These are phyloP conservation scores for Beris morrisii DNA, from an alignment of 2,888 invertebrate species.

Conservation along the genomic window DNA sequence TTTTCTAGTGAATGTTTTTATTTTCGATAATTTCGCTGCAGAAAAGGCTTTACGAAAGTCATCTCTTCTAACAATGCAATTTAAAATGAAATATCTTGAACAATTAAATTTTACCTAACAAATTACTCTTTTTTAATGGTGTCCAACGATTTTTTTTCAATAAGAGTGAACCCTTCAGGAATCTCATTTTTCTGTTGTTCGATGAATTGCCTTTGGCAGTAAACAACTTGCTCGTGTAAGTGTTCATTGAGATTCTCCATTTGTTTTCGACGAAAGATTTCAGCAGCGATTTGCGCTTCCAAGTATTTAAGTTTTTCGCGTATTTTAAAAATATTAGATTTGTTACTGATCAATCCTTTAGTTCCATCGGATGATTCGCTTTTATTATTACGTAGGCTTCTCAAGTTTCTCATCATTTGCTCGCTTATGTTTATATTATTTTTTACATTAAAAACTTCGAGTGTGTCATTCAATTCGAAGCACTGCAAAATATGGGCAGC, in stretches of 20 bases:
- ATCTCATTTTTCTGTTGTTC: constrained; percentile 37
- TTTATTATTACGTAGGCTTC: constrained; percentile 38
- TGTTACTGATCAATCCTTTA: constrained; percentile 27
- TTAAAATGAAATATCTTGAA: constrained; percentile 1
- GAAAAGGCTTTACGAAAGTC: constrained; percentile 45
- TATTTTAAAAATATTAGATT: constrained; percentile 46
- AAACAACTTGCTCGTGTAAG: constrained; percentile 63
- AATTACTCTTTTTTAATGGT: constrained; percentile 48
- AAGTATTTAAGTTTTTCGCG: constrained; percentile 52
- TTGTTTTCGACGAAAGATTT: constrained; percentile 64
- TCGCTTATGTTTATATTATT: background rate
- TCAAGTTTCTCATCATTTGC: background rate
- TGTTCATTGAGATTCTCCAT: constrained; percentile 65
- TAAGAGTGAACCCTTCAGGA: constrained; percentile 47
- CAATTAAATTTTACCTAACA: constrained; percentile 4
- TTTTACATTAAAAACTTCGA: constrained; percentile 49
- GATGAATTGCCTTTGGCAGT: constrained; percentile 47
- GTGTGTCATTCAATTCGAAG: constrained; percentile 65
- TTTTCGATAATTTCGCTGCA: constrained; percentile 30
- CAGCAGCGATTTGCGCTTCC: constrained; percentile 64
- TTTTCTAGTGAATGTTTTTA: constrained; percentile 41
- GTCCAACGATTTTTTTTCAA: constrained; percentile 46
- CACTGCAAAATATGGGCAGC: constrained; percentile 62
- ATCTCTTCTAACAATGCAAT: constrained; percentile 41
- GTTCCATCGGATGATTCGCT: constrained; percentile 34